Evolutionary conservation across 2,888 invertebrate genomes (phyloP), one percentile per base, ranked within the genome.

Genomic region (Chalcis sispes): DNA sequence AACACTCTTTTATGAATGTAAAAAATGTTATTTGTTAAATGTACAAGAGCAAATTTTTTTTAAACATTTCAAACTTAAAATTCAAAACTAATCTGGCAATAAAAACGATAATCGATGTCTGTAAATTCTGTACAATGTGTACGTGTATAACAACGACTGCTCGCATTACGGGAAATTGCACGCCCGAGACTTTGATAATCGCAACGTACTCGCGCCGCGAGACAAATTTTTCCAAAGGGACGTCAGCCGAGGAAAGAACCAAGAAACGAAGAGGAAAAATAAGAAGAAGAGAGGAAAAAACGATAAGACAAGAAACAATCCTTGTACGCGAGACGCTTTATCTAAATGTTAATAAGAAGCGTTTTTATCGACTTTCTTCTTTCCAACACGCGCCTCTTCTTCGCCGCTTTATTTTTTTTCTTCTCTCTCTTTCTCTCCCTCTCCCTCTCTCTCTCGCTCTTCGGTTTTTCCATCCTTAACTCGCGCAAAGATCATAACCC

Each of bases 281-380:
- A 18, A 50, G 23, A 29, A 18, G 48, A 62, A 58, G 50, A 66
- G n/a, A 71, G 77, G 67, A 67, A 59, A 73, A 77, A 59, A 59
- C 50, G 56, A 36, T 48, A 67, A 67, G 58, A 36, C 42, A 18
- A 50, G 25, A 72, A 71, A 50, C 66, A 72, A 64, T 52, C 59
- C 40, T 64, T 59, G 74, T 32, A 27, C 25, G 50, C 36, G 83
- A 82, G 81, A 82, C 82, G 84, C 83, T 87, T 87, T 86, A 87
- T 87, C 87, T 87, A 87, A 87, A 87, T 87, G 87, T 87, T 87
- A 87, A 87, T 87, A 83, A 84, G 82, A 80, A 78, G 71, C 80
- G 56, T 25, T 54, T 72, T 69, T 77, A 72, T 70, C 48, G 52
- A 25, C 62, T 54, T 72, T 71, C 48, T 71, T 48, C 52, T 50